These are phyloP conservation scores for Oreohelix idahoensis DNA, from an alignment of 1,140 invertebrate species.

Conservation along the genomic window DNA sequence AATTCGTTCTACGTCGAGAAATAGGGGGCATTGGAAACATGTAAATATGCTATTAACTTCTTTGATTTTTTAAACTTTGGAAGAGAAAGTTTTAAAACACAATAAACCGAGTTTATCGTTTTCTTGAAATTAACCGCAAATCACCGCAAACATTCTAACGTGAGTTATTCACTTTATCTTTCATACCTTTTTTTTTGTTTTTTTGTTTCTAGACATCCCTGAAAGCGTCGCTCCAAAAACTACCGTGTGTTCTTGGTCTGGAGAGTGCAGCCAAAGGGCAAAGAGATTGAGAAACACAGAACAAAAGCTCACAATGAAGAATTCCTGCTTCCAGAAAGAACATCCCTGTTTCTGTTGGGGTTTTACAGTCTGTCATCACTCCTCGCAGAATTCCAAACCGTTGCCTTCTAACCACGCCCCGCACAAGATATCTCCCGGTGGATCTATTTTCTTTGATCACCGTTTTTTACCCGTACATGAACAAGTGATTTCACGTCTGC, in stretches of 20 bases:
- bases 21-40: too few relatives aligned
- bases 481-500: neutral
- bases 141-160: too few relatives aligned
- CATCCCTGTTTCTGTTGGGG: neutral
- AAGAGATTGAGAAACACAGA: neutral
- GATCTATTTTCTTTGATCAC: slow-evolving; percentile 13
- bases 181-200: too few relatives aligned
- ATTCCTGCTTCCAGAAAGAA: neutral
- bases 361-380: neutral
- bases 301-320: neutral
- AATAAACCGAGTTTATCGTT: too few relatives aligned
- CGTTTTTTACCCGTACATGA: neutral
- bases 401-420: neutral
- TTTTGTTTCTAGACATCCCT: neutral
- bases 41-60: too few relatives aligned
- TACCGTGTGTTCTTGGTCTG: neutral
- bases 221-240: neutral
- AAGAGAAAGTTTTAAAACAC: too few relatives aligned
- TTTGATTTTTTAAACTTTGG: too few relatives aligned
- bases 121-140: too few relatives aligned
- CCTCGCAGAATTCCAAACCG: neutral
- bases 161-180: too few relatives aligned
- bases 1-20: too few relatives aligned
- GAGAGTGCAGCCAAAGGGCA: neutral
- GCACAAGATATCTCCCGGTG: neutral